These are phyloP conservation scores for Geodia barretti DNA, from an alignment of 37 sponge, comb jelly and placozoan species.

Conservation along the genomic window DNA sequence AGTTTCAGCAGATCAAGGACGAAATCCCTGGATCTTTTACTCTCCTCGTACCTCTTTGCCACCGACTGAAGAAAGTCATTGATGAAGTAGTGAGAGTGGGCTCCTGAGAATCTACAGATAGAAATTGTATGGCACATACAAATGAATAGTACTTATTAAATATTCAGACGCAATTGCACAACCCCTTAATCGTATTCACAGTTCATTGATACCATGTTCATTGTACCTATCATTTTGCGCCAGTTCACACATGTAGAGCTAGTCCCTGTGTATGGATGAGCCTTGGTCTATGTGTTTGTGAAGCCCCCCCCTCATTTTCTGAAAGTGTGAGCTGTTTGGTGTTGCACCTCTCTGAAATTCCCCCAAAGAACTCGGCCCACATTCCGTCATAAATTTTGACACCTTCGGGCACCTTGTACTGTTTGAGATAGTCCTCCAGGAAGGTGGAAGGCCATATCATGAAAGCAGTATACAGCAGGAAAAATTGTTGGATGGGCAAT, in stretches of 20 bases:
- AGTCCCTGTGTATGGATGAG: not conserved
- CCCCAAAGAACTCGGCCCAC: slow-evolving; percentile 48
- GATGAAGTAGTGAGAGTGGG: slow-evolving; percentile 27
- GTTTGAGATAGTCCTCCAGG: slow-evolving; percentile 32
- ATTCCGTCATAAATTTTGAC: slow-evolving; percentile 37
- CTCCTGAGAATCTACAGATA: slow-evolving; percentile 11
- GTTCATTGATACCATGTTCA: too few relatives aligned
- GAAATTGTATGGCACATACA: not conserved
- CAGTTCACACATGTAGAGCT: not conserved
- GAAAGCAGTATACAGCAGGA: slow-evolving; percentile 43
- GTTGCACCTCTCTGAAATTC: slow-evolving; percentile 1
- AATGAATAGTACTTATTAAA: not conserved
- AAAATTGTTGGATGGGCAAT: slow-evolving; percentile 45
- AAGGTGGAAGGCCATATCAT: slow-evolving; percentile 38
- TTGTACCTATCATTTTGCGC: not conserved
- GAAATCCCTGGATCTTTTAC: slow-evolving; percentile 17
- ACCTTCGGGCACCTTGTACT: slow-evolving; percentile 16
- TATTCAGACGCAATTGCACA: too few relatives aligned
- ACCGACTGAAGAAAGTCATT: slow-evolving; percentile 32
- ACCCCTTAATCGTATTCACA: too few relatives aligned
- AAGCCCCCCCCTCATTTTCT: too few relatives aligned
- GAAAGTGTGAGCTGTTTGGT: too few relatives aligned
- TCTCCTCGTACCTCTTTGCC: slow-evolving; percentile 20
- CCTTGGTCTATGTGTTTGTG: too few relatives aligned
- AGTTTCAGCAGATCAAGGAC: slow-evolving; percentile 51